Evolutionary conservation across 2,797 vertebrate genomes (phyloP).

Genomic region (Sebastes taczanowskii): DNA sequence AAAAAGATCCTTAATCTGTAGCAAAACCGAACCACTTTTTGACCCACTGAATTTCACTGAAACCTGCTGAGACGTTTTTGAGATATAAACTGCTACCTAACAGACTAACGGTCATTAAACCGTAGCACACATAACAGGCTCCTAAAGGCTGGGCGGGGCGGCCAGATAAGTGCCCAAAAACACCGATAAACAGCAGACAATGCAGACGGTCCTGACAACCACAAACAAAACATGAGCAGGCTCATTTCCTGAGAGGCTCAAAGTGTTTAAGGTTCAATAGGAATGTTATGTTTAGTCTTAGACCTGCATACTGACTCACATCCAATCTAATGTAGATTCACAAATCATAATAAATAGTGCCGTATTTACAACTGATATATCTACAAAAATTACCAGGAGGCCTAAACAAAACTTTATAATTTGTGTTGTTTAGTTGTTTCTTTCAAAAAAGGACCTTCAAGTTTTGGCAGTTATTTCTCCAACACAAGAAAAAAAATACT

Average conservation of each 20-base stretch:
- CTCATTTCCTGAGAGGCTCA: conserved; percentile 11
- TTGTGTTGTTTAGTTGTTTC: not conserved
- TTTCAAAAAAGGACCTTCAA: not conserved
- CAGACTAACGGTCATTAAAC: conserved; percentile 30
- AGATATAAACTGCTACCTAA: not conserved
- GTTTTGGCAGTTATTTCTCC: not conserved
- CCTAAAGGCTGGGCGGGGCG: not conserved
- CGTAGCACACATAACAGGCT: not conserved
- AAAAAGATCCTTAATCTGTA: not conserved
- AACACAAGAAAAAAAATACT: not conserved
- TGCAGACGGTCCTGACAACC: conserved; percentile 26
- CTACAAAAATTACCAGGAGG: not conserved
- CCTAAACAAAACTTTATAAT: not conserved
- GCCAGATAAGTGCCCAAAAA: conserved; percentile 31
- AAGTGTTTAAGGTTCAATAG: not conserved
- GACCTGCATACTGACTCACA: not conserved
- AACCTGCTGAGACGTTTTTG: not conserved
- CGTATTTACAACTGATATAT: not conserved
- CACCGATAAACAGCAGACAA: conserved; percentile 38
- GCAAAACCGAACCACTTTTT: not conserved
- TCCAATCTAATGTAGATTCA: not conserved
- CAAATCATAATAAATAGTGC: not conserved
- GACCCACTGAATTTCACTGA: not conserved
- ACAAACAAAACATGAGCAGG: conserved; percentile 11
- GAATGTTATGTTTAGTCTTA: not conserved